phyloP scores from a whole-genome alignment of 1,140 invertebrate species.

The Drosophila ogumai region DNA sequence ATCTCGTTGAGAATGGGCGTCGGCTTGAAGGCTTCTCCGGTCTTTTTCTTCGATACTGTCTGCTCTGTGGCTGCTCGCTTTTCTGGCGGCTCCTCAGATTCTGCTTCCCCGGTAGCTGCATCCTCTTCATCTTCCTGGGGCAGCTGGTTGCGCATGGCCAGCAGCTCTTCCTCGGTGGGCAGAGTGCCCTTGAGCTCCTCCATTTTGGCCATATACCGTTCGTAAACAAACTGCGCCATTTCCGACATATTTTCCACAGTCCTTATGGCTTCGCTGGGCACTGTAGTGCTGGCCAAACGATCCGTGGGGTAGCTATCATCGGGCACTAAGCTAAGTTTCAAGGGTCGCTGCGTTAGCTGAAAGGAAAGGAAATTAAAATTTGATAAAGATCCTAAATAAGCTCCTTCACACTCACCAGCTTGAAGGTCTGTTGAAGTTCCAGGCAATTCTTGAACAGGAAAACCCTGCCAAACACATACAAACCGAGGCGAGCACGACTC shows the following conservation, averaged over 20 bases:
- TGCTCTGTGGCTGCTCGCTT: conserved; percentile 56
- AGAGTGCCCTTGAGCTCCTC: conserved; percentile 88
- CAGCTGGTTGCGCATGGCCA: conserved; percentile 47
- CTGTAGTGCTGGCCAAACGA: conserved; percentile 84
- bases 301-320: conserved; percentile 92
- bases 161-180: conserved; percentile 62
- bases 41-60: conserved; percentile 42
- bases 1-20: conserved; percentile 85
- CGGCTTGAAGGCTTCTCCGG: conserved; percentile 84
- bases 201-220: conserved; percentile 93
- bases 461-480: conserved; percentile 98
- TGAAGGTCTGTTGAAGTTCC: conserved; percentile 97
- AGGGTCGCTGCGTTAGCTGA: conserved; percentile 88
- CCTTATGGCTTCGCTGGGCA: conserved; percentile 52
- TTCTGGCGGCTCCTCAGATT: conserved; percentile 59
- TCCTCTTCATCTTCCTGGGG: conserved; percentile 54
- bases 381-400: too few species aligned
- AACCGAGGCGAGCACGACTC: conserved; percentile 98
- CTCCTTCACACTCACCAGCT: conserved; percentile 90
- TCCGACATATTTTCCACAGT: conserved; percentile 94
- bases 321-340: conserved; percentile 91
- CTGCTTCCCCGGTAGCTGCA: not conserved
- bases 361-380: conserved; percentile 4
- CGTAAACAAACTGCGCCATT: conserved; percentile 96
- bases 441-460: conserved; percentile 98